A percentile compares a stretch with the other conserved stretches of the same genome.
These are phyloP conservation scores for Nibea coibor DNA, from an alignment of 2,113 vertebrate genomes.

Conservation along the genomic window DNA sequence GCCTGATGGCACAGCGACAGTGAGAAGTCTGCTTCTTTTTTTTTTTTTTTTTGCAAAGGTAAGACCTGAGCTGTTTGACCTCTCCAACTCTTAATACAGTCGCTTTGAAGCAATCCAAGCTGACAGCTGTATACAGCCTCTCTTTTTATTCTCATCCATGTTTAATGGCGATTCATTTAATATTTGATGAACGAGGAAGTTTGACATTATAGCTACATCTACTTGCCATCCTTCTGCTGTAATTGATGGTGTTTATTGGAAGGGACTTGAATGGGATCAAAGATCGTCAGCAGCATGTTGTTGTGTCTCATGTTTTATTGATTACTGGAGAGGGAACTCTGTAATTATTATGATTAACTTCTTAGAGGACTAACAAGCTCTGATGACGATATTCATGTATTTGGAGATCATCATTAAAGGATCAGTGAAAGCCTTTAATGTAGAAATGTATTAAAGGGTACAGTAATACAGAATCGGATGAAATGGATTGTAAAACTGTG, in stretches of 20 bases:
- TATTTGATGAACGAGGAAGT: conserved; percentile 41
- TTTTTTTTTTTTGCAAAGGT: conserved; percentile 59
- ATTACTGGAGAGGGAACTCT: conserved; percentile 1
- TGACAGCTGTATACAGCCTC: neutral
- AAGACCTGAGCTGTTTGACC: conserved; percentile 44
- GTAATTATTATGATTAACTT: neutral
- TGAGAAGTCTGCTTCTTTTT: conserved; percentile 26
- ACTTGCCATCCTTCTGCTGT: neutral
- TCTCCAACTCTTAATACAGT: neutral
- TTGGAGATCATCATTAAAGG: conserved; percentile 9
- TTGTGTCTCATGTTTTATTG: neutral
- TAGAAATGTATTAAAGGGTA: too few species aligned
- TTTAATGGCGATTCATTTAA: conserved; percentile 14
- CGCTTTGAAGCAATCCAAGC: neutral
- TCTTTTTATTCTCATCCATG: conserved; percentile 40
- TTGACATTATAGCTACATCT: neutral
- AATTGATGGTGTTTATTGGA: neutral
- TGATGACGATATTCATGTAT: neutral
- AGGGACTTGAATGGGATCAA: neutral
- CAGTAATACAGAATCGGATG: neutral
- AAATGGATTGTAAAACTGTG: neutral
- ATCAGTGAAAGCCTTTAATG: neutral
- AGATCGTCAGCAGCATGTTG: neutral
- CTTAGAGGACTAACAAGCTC: neutral
- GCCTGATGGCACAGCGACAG: conserved; percentile 62